Conservation (phyloP, 1,140 invertebrate species). For the Drosophila triauraria region DNA sequence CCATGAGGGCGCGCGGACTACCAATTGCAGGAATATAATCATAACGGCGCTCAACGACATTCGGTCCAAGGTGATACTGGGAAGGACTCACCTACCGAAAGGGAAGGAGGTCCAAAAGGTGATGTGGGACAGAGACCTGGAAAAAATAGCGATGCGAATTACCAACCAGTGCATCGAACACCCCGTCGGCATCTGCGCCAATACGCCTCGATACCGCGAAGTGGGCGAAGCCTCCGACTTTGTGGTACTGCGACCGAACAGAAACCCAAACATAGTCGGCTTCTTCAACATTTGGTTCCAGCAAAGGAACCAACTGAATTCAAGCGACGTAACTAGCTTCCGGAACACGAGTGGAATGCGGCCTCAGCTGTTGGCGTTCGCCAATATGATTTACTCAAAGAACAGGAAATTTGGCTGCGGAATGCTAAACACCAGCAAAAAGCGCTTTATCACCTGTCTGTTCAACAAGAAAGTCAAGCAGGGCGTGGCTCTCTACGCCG, state of each 20-base stretch:
- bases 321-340: neutral
- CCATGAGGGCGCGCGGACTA: neutral
- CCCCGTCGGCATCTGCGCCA: neutral
- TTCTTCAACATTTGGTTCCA: neutral
- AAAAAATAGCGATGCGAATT: neutral
- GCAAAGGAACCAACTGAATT: neutral
- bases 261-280: neutral
- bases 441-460: slow-evolving; percentile 4
- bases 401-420: slow-evolving; percentile 1
- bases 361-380: neutral
- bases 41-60: neutral
- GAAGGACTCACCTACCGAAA: neutral
- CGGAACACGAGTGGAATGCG: neutral
- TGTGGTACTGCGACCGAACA: fast-evolving
- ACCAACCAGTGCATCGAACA: slow-evolving; percentile 1
- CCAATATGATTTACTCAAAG: neutral
- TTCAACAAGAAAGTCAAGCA: neutral
- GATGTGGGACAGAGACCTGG: neutral
- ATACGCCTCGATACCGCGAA: neutral
- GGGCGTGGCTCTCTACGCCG: neutral
- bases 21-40: fast-evolving
- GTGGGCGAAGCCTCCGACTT: slow-evolving; percentile 10
- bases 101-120: neutral
- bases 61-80: neutral
- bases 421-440: neutral